Evolutionary conservation across 2,888 invertebrate genomes (phyloP), one percentile per base, ranked within the genome.

Genomic region (Drosophila atroscutellata): DNA sequence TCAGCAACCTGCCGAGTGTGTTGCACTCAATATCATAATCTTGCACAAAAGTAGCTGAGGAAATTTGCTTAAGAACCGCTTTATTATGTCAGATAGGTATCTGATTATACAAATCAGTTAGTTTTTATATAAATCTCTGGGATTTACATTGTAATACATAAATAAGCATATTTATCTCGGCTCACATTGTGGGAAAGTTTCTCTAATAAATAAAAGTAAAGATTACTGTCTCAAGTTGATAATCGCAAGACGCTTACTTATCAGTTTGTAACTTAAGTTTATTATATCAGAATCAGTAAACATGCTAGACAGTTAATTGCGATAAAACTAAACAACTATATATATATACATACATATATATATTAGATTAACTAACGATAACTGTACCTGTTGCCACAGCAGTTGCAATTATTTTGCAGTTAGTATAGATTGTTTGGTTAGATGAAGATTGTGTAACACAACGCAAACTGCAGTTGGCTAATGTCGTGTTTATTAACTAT

Each of bases 1-100:
- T 84, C 87, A 84, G 51, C 71, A 71, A 89, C 75, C 89, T 58
- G 13, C 18, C 51, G n/a, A 52, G n/a, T 60, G 9, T 59, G 49
- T 69, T 13, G 54, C 54, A 60, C 54, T 63, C 39, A 20, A 56
- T 47, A 61, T 57, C 50, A 15, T 51, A 20, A 59, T 26, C 39
- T 49, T 51, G 50, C 13, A 39, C 15, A 55, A 11, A 34, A 49
- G 61, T 34, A 42, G 15, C 20, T 42, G n/a, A 24, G 45, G 26
- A 30, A 3, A n/a, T 28, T 42, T 42, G 15, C 9, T 5, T 3
- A 26, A 26, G 18, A 3, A 5, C 24, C 24, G 15, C 15, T 24
- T 36, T 15, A 18, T 36, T 7, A 1, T 36, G 15, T 36, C 15
- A 18, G 36, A 6, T 36, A 15, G 6, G 3, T 7, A 7, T 6